These are phyloP conservation scores for Contarinia nasturtii DNA, from an alignment of 1,140 invertebrate genomes.

Conservation along the genomic window DNA sequence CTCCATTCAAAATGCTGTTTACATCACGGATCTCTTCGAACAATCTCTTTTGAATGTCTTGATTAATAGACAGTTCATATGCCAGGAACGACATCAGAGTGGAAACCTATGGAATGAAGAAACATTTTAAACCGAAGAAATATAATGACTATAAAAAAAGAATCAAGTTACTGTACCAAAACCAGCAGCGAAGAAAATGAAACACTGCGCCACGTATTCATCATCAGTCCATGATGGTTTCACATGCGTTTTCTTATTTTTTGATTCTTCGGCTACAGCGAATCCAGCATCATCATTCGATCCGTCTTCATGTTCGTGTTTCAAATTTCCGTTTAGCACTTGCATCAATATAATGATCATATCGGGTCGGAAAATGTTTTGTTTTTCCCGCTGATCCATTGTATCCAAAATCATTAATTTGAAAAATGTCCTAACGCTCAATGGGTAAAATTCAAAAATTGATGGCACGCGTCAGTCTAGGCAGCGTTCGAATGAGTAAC, in stretches of 20 bases:
- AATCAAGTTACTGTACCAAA: slow-evolving; percentile 45
- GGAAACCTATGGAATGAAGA: no score
- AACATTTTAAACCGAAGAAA: no score
- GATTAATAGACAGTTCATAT: slow-evolving; percentile 33
- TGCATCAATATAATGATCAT: slow-evolving; percentile 33
- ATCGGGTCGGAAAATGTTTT: slow-evolving; percentile 28
- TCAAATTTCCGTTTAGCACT: slow-evolving; percentile 10
- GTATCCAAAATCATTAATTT: slow-evolving; percentile 23
- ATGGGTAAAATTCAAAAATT: slow-evolving; percentile 10
- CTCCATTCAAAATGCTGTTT: slow-evolving; percentile 9
- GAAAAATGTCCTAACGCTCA: slow-evolving; percentile 15
- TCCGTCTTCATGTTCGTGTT: slow-evolving; percentile 8
- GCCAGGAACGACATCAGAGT: slow-evolving; percentile 28
- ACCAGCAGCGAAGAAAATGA: slow-evolving; percentile 40
- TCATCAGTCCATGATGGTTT: slow-evolving; percentile 29
- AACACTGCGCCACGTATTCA: slow-evolving; percentile 39
- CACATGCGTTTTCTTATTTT: slow-evolving; percentile 14
- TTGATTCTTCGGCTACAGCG: slow-evolving; percentile 24
- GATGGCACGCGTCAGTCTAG: slow-evolving; percentile 6
- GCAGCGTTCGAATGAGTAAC: slow-evolving; percentile 5
- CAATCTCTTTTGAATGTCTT: slow-evolving; percentile 35
- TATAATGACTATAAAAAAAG: no score
- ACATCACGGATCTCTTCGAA: slow-evolving; percentile 32
- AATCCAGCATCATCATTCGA: slow-evolving; percentile 20
- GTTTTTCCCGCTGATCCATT: slow-evolving; percentile 25